phyloP scores from a whole-genome alignment of 2,113 vertebrate species.

The Nipponia nippon region DNA sequence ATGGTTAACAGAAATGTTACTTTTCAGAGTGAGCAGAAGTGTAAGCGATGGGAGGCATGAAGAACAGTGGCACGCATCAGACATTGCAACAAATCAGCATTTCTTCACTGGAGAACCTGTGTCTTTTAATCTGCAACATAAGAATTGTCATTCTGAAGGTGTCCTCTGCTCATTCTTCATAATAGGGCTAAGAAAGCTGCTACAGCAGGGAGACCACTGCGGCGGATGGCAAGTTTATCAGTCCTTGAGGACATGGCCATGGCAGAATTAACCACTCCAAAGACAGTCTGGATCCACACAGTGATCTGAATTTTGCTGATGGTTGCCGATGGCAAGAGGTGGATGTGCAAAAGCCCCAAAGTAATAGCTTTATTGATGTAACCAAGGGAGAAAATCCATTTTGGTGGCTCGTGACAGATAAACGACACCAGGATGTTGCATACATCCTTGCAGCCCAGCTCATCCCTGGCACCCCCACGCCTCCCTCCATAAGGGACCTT shows the following conservation, averaged over 20 bases:
- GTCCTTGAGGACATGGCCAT: accelerated
- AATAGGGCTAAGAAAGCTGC: neutral
- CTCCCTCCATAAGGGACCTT: neutral
- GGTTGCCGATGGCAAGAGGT: neutral
- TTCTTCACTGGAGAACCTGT: neutral
- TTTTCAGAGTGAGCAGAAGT: neutral
- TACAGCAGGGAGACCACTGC: accelerated
- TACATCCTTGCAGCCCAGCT: neutral
- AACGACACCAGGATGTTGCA: neutral
- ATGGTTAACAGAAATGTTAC: neutral
- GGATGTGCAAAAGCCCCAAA: neutral
- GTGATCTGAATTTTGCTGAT: neutral
- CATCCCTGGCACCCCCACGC: neutral
- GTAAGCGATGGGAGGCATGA: neutral
- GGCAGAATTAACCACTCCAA: neutral
- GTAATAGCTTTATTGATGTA: neutral
- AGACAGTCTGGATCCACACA: neutral
- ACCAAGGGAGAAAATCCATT: neutral
- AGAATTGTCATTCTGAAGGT: neutral
- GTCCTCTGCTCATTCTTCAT: neutral
- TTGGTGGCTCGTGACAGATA: neutral
- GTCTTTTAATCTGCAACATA: neutral
- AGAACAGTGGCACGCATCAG: neutral
- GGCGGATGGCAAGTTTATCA: neutral
- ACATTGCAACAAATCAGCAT: neutral